Evolutionary conservation across 1,140 invertebrate genomes (phyloP).

Genomic region (Drosophila watanabei): DNA sequence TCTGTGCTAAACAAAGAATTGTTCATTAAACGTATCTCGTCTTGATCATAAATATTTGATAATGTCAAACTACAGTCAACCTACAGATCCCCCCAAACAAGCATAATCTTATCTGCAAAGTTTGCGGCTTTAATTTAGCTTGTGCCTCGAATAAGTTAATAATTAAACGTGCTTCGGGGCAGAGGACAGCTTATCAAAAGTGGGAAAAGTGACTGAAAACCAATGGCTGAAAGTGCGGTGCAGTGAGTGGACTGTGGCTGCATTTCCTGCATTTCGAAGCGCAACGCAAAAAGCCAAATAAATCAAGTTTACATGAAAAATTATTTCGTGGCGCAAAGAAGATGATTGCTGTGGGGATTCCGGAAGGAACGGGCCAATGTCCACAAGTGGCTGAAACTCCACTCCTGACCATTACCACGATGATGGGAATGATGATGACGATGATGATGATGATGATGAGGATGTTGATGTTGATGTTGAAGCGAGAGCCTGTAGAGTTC

Average conservation of each 20-base stretch:
- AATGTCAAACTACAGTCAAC: background rate
- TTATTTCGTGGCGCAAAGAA: slow-evolving; percentile 39
- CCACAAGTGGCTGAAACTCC: slow-evolving; percentile 33
- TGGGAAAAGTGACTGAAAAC: slow-evolving; percentile 14
- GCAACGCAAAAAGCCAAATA: slow-evolving; percentile 36
- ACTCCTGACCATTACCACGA: slow-evolving; percentile 5
- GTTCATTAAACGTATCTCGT: background rate
- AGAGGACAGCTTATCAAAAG: slow-evolving; percentile 28
- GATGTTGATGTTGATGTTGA: background rate
- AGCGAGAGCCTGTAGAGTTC: slow-evolving; percentile 10
- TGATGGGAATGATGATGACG: background rate
- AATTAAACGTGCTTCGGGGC: slow-evolving; percentile 4
- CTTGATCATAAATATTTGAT: slow-evolving; percentile 14
- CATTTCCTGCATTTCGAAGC: slow-evolving; percentile 38
- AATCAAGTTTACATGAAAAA: slow-evolving; percentile 60
- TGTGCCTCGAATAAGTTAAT: slow-evolving; percentile 20
- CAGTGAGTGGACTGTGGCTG: slow-evolving; percentile 21
- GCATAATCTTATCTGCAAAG: slow-evolving; percentile 23
- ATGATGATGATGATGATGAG: slow-evolving; percentile 2
- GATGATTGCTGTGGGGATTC: slow-evolving; percentile 40
- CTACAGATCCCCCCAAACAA: background rate
- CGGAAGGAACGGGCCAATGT: slow-evolving; percentile 16
- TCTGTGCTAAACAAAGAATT: background rate
- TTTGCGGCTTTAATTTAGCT: slow-evolving; percentile 17
- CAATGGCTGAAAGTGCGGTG: slow-evolving; percentile 8